Conservation (phyloP, 2,797 vertebrate genomes). For the Anolis apletophallus region DNA sequence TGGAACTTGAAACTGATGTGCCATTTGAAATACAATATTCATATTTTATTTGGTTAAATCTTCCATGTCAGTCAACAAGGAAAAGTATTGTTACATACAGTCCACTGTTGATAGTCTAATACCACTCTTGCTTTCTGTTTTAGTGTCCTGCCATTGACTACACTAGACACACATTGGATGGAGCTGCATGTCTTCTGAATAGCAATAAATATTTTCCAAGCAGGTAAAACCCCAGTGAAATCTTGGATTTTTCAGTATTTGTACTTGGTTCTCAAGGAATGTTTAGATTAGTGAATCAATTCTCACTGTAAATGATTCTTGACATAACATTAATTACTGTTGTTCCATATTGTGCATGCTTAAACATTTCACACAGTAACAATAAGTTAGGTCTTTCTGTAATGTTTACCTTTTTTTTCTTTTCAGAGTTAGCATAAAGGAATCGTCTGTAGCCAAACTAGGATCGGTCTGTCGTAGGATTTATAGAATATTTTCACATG, state of each 20-base stretch:
- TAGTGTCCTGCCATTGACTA: constrained; percentile 99
- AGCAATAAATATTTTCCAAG: constrained; percentile 99
- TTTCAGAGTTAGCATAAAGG: constrained; percentile 98
- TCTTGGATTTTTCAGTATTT: background rate
- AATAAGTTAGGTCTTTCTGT: background rate
- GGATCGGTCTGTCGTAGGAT: constrained; percentile 98
- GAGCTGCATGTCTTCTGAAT: constrained; percentile 98
- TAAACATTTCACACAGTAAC: background rate
- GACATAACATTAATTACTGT: background rate
- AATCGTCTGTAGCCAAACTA: constrained; percentile 98
- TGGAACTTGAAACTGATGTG: background rate
- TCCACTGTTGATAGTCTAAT: background rate
- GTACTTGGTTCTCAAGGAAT: background rate
- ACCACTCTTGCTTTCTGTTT: constrained; percentile 48
- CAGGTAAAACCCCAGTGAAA: constrained; percentile 83
- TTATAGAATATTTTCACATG: constrained; percentile 99
- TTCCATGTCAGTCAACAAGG: background rate
- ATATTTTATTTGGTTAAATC: background rate
- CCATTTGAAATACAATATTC: background rate
- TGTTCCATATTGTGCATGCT: background rate
- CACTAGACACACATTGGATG: constrained; percentile 98
- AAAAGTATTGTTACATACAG: background rate
- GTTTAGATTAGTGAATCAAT: background rate
- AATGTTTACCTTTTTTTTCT: constrained; percentile 54
- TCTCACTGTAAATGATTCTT: background rate